Percentiles rank a stretch among this genome's conserved stretches.
These are phyloP conservation scores for Erinaceus europaeus DNA, from an alignment of 2,113 vertebrate species.

Conservation along the genomic window DNA sequence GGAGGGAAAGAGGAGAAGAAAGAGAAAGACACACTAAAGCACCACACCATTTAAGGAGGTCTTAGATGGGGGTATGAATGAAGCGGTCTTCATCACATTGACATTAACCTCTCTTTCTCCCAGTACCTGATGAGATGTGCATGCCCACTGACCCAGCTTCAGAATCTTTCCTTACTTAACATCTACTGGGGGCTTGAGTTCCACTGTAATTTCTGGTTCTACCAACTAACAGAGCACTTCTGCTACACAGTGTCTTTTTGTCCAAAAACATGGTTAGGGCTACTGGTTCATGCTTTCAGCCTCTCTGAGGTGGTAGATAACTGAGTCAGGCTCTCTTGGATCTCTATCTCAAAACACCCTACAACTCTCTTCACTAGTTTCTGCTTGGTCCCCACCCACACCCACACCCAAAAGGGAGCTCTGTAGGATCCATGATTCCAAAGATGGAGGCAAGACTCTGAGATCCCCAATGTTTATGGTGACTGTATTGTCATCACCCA, in stretches of 20 bases:
- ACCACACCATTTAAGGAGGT: too few species aligned
- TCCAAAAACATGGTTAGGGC: neutral
- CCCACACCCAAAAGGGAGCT: neutral
- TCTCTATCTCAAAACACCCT: neutral
- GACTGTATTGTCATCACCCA: neutral
- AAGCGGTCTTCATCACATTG: neutral
- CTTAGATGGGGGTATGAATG: neutral
- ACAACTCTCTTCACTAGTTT: neutral
- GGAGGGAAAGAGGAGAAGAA: too few species aligned
- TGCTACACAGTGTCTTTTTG: neutral
- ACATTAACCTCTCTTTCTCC: neutral
- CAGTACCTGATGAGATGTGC: neutral
- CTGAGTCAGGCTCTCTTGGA: neutral
- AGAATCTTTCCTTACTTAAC: neutral
- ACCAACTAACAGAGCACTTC: neutral
- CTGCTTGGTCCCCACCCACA: too few species aligned
- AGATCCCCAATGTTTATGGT: neutral
- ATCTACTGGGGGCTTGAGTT: neutral
- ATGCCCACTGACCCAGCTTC: neutral
- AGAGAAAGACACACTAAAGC: too few species aligned
- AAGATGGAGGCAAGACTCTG: neutral
- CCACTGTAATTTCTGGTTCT: neutral
- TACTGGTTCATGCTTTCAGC: neutral
- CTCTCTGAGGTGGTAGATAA: neutral
- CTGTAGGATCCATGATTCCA: neutral